Percentiles rank a stretch among this genome's conserved stretches.
Conservation (phyloP, 64 coral and sea anemone genomes). For the Dendronephthya gigantea region DNA sequence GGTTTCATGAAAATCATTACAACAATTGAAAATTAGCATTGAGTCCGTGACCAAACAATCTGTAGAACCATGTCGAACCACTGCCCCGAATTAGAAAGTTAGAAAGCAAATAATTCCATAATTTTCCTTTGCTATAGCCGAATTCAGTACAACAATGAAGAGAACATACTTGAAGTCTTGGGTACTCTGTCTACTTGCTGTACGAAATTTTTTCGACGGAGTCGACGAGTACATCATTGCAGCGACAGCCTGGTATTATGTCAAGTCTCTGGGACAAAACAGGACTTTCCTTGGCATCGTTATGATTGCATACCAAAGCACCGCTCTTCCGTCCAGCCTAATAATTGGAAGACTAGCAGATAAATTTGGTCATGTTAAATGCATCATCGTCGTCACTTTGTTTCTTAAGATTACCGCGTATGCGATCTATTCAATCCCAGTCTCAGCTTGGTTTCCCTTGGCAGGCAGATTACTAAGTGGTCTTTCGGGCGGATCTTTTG, state of each 20-base stretch:
- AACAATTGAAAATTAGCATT: too few species aligned
- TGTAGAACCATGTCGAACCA: too few species aligned
- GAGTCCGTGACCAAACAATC: too few species aligned
- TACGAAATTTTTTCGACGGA: not conserved
- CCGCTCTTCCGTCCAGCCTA: not conserved
- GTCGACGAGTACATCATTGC: not conserved
- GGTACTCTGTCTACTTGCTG: too few species aligned
- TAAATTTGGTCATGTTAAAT: not conserved
- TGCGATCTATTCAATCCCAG: not conserved
- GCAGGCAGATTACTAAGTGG: not conserved
- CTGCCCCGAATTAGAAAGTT: too few species aligned
- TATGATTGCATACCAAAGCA: not conserved
- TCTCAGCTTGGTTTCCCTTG: not conserved
- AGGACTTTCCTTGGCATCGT: not conserved
- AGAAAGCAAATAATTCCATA: too few species aligned
- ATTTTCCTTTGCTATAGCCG: too few species aligned
- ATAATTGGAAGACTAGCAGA: not conserved
- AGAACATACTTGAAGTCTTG: too few species aligned
- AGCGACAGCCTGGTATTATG: too few species aligned
- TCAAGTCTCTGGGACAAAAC: not conserved
- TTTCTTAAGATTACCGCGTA: not conserved
- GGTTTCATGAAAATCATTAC: too few species aligned
- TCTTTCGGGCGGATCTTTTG: not conserved
- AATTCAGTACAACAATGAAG: too few species aligned
- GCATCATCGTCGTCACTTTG: not conserved